Evolutionary conservation across 2,888 invertebrate species (phyloP).

Genomic region (Torymus tubicola): DNA sequence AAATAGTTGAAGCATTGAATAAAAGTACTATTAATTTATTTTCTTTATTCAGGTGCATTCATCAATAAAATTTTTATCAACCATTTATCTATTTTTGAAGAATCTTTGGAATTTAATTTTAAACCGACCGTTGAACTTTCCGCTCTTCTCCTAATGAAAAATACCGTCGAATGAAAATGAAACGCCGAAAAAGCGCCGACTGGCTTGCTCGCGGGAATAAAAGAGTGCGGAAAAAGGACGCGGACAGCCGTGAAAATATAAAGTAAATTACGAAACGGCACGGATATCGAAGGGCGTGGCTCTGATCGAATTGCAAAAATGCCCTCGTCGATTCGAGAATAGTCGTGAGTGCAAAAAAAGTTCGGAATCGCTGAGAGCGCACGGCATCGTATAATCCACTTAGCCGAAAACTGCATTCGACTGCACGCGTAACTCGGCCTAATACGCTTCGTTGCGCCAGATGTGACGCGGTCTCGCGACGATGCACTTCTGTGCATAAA

Average conservation of each 20-base stretch:
- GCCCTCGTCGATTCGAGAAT: slow-evolving; percentile 65
- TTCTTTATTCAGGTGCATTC: too few species aligned
- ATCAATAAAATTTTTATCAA: too few species aligned
- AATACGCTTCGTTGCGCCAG: slow-evolving; percentile 47
- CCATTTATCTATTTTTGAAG: too few species aligned
- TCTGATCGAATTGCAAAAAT: slow-evolving; percentile 64
- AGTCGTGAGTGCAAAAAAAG: slow-evolving; percentile 73
- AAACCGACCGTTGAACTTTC: background rate
- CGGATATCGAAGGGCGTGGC: slow-evolving; percentile 35
- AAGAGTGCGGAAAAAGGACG: slow-evolving; percentile 18
- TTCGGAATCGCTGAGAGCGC: slow-evolving; percentile 66
- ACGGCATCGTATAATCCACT: slow-evolving; percentile 69
- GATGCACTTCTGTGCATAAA: slow-evolving; percentile 61
- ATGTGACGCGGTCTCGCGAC: slow-evolving; percentile 32
- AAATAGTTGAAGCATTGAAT: too few species aligned
- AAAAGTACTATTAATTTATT: too few species aligned
- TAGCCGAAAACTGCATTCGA: slow-evolving; percentile 69
- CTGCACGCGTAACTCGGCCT: slow-evolving; percentile 58
- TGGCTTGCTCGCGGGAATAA: background rate
- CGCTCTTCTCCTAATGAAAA: too few species aligned
- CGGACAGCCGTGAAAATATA: slow-evolving; percentile 50
- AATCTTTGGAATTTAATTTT: slow-evolving; percentile 48
- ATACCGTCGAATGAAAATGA: background rate
- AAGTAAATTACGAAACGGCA: slow-evolving; percentile 48
- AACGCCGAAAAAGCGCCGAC: background rate